Conservation (phyloP, 1,140 invertebrate genomes). For the Neocloeon triangulifer region DNA sequence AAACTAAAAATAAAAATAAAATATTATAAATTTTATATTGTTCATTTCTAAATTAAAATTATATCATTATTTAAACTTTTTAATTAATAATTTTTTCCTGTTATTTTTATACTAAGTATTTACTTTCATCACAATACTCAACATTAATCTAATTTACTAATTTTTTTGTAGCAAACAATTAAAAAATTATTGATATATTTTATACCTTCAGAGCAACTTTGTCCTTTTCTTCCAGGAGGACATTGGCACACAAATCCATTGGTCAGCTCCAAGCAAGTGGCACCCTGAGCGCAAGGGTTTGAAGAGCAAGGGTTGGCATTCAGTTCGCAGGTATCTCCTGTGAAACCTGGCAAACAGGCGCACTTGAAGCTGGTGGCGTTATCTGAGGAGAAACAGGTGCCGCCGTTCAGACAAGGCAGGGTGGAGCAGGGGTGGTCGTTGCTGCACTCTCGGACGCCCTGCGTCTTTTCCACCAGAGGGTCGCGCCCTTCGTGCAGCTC, state of each 20-base stretch:
- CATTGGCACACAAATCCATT: conserved; percentile 42
- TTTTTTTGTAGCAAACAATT: no score
- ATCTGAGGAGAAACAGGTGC: conserved; percentile 45
- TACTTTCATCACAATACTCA: no score
- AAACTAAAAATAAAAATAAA: no score
- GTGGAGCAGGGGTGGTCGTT: conserved; percentile 56
- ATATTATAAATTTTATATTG: no score
- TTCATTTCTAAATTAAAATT: no score
- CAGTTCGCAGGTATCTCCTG: conserved; percentile 45
- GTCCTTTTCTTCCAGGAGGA: conserved; percentile 32
- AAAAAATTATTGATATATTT: conserved; percentile 8
- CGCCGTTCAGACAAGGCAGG: conserved; percentile 56
- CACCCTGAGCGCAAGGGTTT: conserved; percentile 47
- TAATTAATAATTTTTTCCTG: no score
- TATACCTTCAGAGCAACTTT: conserved; percentile 35
- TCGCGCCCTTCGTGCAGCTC: conserved; percentile 42
- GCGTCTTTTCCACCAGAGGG: conserved; percentile 35
- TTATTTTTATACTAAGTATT: no score
- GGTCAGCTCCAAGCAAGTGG: conserved; percentile 36
- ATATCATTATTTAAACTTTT: no score
- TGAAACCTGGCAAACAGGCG: conserved; percentile 22
- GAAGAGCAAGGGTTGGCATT: conserved; percentile 48
- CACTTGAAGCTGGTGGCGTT: conserved; percentile 19
- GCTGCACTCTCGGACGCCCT: conserved; percentile 40
- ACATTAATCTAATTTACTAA: no score